Conservation (phyloP, 2,888 invertebrate species). For the Poecilobothrus nobilitatus region DNA sequence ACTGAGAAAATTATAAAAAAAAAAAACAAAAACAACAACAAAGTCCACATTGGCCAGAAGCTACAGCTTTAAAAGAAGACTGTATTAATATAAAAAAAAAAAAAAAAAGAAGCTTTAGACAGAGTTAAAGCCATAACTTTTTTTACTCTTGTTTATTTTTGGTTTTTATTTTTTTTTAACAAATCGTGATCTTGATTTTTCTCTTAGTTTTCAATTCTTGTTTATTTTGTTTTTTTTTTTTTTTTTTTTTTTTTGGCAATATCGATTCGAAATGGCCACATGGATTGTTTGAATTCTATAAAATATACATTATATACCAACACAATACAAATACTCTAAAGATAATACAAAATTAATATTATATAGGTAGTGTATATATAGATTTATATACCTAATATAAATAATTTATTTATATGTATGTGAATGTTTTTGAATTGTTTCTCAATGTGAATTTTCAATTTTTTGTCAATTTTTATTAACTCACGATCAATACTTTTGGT, state of each 20-base stretch:
- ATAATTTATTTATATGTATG: neutral
- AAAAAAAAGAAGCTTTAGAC: neutral
- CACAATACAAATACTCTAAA: too few relatives aligned
- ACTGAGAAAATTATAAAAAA: neutral
- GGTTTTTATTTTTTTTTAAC: too few relatives aligned
- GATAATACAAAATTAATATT: too few relatives aligned
- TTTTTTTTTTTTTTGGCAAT: neutral
- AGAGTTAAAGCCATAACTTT: neutral
- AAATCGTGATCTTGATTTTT: constrained; percentile 6
- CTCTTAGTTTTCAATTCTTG: neutral
- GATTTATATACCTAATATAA: too few relatives aligned
- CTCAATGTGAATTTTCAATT: neutral
- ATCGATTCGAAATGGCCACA: constrained; percentile 4
- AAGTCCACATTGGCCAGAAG: neutral
- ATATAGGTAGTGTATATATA: too few relatives aligned
- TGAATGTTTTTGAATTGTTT: neutral
- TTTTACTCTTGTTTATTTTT: neutral
- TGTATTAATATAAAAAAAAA: too few relatives aligned
- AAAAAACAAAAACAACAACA: neutral
- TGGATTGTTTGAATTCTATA: neutral
- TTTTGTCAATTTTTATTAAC: constrained; percentile 3
- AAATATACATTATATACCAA: neutral
- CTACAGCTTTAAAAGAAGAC: neutral
- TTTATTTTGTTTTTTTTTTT: neutral
- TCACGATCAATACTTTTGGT: neutral